Evolutionary conservation across 64 coral and sea anemone species (phyloP).

Genomic region (Stichodactyla mertensii): DNA sequence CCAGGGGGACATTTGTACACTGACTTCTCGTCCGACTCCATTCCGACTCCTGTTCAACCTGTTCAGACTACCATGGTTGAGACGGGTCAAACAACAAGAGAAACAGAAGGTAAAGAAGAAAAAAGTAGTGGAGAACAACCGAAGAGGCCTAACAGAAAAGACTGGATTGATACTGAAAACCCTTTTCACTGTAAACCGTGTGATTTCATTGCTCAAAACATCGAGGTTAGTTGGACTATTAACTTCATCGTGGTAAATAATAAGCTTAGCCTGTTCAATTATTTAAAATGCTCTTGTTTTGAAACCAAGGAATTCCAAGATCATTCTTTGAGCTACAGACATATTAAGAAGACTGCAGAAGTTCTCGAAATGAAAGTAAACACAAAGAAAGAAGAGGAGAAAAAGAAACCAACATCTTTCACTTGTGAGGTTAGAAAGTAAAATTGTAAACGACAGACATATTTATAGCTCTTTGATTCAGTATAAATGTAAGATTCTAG

Average conservation of each 20-base stretch:
- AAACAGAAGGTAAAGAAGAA: background rate
- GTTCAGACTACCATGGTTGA: background rate
- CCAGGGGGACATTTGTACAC: background rate
- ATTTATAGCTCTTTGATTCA: no score
- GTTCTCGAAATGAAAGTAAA: conserved; percentile 74
- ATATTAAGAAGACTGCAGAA: conserved; percentile 69
- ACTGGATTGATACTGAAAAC: conserved; percentile 61
- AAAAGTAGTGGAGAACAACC: background rate
- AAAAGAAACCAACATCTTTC: conserved; percentile 45
- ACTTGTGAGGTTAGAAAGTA: background rate
- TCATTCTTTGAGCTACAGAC: conserved; percentile 62
- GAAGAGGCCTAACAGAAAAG: conserved; percentile 35
- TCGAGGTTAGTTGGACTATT: conserved; percentile 38
- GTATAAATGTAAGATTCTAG: no score
- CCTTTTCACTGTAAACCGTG: conserved; percentile 74
- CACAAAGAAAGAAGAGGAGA: conserved; percentile 58
- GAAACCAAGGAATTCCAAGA: conserved; percentile 42
- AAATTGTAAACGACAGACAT: no score
- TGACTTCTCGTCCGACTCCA: background rate
- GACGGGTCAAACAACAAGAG: background rate
- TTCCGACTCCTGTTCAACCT: background rate
- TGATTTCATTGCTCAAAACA: conserved; percentile 51
- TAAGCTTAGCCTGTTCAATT: background rate
- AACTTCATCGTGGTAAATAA: background rate
- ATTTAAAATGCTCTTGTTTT: background rate